Evolutionary conservation across 64 coral and sea anemone genomes (phyloP).

Genomic region (Orbicella faveolata): DNA sequence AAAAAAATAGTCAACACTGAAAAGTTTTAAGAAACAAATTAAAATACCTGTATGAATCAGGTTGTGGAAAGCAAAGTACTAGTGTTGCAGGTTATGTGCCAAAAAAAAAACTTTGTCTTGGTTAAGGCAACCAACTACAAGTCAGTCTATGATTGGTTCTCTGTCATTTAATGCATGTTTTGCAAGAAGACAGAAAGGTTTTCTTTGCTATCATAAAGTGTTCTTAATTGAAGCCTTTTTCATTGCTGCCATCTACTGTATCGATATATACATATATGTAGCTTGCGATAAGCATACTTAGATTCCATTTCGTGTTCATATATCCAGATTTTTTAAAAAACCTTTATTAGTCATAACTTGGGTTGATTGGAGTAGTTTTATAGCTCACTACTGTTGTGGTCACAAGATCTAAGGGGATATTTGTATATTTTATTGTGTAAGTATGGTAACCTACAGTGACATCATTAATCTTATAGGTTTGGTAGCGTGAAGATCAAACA

Average conservation of each 20-base stretch:
- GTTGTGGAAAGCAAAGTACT: neutral
- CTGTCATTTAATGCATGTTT: neutral
- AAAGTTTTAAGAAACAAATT: neutral
- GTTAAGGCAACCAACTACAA: neutral
- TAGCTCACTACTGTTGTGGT: neutral
- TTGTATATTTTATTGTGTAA: slow-evolving; percentile 29
- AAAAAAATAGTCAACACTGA: neutral
- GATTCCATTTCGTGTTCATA: neutral
- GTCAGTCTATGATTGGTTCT: neutral
- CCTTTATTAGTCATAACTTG: neutral
- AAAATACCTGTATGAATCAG: neutral
- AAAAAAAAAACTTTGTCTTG: neutral
- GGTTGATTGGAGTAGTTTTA: slow-evolving; percentile 24
- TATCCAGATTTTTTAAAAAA: slow-evolving; percentile 9
- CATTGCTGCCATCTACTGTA: neutral
- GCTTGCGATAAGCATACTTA: slow-evolving; percentile 10
- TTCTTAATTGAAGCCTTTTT: neutral
- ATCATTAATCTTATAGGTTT: neutral
- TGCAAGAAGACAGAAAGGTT: neutral
- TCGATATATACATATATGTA: slow-evolving; percentile 20
- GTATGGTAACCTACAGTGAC: neutral
- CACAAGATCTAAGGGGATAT: slow-evolving; percentile 1
- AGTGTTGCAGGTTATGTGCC: neutral
- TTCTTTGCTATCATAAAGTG: neutral
- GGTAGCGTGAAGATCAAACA: neutral